phyloP scores from a whole-genome alignment of 2,888 invertebrate genomes.

The Archaeoteleia sp. region DNA sequence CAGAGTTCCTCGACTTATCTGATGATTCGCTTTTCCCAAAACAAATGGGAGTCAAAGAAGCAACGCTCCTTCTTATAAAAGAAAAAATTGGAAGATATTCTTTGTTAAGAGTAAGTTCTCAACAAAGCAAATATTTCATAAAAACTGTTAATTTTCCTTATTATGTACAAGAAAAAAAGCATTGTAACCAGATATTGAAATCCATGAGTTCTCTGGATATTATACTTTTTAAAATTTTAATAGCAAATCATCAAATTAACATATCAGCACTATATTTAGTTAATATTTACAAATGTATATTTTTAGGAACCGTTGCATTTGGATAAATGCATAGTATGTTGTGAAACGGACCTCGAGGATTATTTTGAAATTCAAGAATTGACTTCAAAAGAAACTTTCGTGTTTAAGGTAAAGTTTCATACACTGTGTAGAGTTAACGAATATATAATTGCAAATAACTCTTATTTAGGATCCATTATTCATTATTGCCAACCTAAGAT shows the following conservation, averaged over 20 bases:
- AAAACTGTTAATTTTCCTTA: background rate
- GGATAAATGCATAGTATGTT: conserved; percentile 92
- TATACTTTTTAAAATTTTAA: conserved; percentile 1
- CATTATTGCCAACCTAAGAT: too few species aligned
- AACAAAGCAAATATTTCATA: background rate
- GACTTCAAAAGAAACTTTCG: conserved; percentile 93
- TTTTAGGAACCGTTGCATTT: conserved; percentile 88
- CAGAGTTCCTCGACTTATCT: conserved; percentile 80
- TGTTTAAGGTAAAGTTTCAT: conserved; percentile 86
- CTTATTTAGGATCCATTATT: too few species aligned
- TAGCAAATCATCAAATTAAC: too few species aligned
- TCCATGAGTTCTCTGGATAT: too few species aligned
- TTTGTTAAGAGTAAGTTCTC: conserved; percentile 80
- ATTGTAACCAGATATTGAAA: too few species aligned
- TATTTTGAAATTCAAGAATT: conserved; percentile 97
- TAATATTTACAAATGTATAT: conserved; percentile 1
- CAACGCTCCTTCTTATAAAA: conserved; percentile 89
- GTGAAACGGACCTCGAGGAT: conserved; percentile 93
- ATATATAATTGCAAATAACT: too few species aligned
- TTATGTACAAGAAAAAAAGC: background rate
- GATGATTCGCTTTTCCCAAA: conserved; percentile 83
- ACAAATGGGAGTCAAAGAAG: conserved; percentile 87
- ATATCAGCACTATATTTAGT: conserved; percentile 8
- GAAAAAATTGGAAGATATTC: conserved; percentile 94
- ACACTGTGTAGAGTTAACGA: too few species aligned